Evolutionary conservation across 2,113 vertebrate species (phyloP).

Genomic region (Ornithorhynchus anatinus): DNA sequence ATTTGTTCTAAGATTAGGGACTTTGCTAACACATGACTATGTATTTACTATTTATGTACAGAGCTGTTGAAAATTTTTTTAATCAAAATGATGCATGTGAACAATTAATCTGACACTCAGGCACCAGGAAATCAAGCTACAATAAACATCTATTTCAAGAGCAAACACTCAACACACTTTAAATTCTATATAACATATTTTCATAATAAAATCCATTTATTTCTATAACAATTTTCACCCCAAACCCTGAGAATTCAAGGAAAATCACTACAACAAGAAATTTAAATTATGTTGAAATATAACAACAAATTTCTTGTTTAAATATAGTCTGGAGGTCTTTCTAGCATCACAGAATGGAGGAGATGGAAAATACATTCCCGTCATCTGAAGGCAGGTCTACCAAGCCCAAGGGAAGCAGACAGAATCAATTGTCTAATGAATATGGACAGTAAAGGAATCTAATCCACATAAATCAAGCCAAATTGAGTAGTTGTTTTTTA

Average conservation of each 20-base stretch:
- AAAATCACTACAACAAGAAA: not conserved
- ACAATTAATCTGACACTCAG: conserved; percentile 18
- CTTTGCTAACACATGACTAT: not conserved
- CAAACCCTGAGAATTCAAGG: not conserved
- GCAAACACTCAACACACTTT: conserved; percentile 3
- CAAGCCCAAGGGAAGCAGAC: not conserved
- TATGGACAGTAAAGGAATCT: no score
- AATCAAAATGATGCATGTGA: conserved; percentile 1
- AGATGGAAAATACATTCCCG: not conserved
- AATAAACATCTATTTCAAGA: conserved; percentile 33
- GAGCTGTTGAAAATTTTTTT: conserved; percentile 9
- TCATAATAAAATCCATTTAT: conserved; percentile 38
- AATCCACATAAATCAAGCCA: no score
- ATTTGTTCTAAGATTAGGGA: not conserved
- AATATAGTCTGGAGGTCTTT: not conserved
- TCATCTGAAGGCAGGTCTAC: not conserved
- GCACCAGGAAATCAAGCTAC: conserved; percentile 5
- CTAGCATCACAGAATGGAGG: not conserved
- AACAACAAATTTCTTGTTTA: conserved; percentile 25
- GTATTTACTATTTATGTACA: conserved; percentile 26
- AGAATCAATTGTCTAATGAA: no score
- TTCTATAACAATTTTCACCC: conserved; percentile 34
- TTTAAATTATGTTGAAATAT: conserved; percentile 2
- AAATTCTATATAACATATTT: conserved; percentile 11
- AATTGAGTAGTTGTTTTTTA: no score